Percentiles rank a stretch among this genome's conserved stretches.
Conservation (phyloP, 2,113 vertebrate species). For the Ancistrus triradiatus region DNA sequence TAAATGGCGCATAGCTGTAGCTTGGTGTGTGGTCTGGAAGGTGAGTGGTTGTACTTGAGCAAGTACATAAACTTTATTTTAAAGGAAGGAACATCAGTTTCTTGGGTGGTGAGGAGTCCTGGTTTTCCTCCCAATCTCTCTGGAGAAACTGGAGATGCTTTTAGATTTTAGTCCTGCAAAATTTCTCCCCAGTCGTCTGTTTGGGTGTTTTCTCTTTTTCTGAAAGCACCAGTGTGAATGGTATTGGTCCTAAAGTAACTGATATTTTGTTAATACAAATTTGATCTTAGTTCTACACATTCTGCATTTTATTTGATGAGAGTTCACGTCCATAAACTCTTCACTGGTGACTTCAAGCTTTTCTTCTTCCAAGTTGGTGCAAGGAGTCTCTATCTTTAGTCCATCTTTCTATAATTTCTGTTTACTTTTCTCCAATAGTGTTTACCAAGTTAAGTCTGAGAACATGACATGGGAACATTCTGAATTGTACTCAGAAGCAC, state of each 20-base stretch:
- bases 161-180: background rate
- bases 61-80: too few species aligned
- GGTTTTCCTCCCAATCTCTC: conserved; percentile 18
- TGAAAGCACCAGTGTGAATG: conserved; percentile 37
- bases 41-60: too few species aligned
- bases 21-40: too few species aligned
- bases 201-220: conserved; percentile 17
- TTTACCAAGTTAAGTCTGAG: conserved; percentile 23
- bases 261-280: conserved; percentile 39
- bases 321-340: conserved; percentile 23
- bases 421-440: conserved; percentile 2
- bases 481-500: too few species aligned
- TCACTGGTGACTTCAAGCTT: conserved; percentile 50
- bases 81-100: conserved; percentile 2
- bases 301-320: too few species aligned
- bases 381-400: conserved; percentile 16
- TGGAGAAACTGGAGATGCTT: conserved; percentile 22
- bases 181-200: conserved; percentile 20
- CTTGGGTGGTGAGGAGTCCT: conserved; percentile 23
- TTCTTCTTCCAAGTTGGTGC: conserved; percentile 34
- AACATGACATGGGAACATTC: too few species aligned
- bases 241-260: conserved; percentile 16
- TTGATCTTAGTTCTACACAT: too few species aligned
- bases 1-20: too few species aligned
- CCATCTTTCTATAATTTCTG: background rate